A percentile compares a stretch with the other conserved stretches of the same genome.
Conservation (phyloP, 2,113 vertebrate genomes). For the Isurus oxyrinchus region DNA sequence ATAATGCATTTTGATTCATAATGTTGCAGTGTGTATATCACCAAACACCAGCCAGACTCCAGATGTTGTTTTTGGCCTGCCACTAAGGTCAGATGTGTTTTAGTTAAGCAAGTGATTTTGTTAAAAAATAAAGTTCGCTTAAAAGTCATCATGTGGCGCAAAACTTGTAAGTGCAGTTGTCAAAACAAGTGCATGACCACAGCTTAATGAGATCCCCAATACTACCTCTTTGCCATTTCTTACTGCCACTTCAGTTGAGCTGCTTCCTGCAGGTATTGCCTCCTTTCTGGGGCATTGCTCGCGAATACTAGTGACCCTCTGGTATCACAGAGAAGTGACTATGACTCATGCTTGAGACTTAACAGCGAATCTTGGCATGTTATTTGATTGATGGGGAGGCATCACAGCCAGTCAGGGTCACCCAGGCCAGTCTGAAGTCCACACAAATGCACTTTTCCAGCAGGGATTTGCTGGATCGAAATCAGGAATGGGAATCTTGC, state of each 20-base stretch:
- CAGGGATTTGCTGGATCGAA: neutral
- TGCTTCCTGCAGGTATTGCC: neutral
- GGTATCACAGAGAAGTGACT: neutral
- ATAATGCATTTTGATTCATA: neutral
- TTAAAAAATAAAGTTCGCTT: neutral
- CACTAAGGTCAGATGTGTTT: neutral
- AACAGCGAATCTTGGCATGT: neutral
- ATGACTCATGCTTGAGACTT: neutral
- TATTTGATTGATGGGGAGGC: neutral
- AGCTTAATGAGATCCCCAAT: neutral
- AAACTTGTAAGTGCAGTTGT: neutral
- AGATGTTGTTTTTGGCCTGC: neutral
- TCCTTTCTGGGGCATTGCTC: neutral
- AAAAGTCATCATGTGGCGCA: neutral
- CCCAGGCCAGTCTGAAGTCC: neutral
- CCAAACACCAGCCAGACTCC: neutral
- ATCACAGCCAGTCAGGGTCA: neutral
- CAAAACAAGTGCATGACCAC: neutral
- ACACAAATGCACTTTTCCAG: neutral
- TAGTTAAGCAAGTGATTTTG: neutral
- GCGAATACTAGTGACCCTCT: neutral
- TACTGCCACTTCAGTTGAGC: neutral
- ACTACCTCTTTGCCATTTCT: too few species aligned
- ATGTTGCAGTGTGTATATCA: neutral
- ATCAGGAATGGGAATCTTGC: neutral